These are phyloP conservation scores for Parthenolecanium corni DNA, from an alignment of 2,888 invertebrate species.

Conservation along the genomic window DNA sequence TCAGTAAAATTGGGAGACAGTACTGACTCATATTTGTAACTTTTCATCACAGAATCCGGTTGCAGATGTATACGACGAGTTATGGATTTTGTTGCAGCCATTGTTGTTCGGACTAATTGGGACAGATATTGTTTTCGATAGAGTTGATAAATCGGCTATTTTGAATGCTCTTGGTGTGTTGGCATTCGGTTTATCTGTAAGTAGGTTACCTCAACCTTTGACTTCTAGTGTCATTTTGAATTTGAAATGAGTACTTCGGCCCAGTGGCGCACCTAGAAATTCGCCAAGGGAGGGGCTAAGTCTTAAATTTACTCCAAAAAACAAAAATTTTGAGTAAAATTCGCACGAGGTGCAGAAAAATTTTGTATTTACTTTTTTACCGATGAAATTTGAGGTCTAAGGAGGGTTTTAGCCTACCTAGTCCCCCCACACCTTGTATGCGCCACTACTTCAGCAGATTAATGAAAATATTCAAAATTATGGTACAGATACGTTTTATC, in stretches of 20 bases:
- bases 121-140: conserved; percentile 47
- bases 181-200: conserved; percentile 43
- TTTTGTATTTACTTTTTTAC: too few relatives aligned
- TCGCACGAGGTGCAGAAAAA: too few relatives aligned
- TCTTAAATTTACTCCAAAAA: neutral
- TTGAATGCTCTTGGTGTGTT: conserved; percentile 38
- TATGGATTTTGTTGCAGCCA: conserved; percentile 63
- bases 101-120: conserved; percentile 66
- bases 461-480: neutral
- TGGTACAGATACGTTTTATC: conserved; percentile 43
- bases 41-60: conserved; percentile 43
- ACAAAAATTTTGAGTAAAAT: too few relatives aligned
- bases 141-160: conserved; percentile 39
- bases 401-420: too few relatives aligned
- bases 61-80: conserved; percentile 31
- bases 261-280: too few relatives aligned
- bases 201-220: conserved; percentile 33
- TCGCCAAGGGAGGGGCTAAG: too few relatives aligned
- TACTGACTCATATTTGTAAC: neutral
- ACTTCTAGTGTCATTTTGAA: too few relatives aligned
- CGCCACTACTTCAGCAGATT: neutral
- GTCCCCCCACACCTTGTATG: neutral
- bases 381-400: too few relatives aligned
- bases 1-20: too few relatives aligned
- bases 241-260: neutral